phyloP scores from a whole-genome alignment of 2,113 vertebrate genomes.

The Equus przewalskii region DNA sequence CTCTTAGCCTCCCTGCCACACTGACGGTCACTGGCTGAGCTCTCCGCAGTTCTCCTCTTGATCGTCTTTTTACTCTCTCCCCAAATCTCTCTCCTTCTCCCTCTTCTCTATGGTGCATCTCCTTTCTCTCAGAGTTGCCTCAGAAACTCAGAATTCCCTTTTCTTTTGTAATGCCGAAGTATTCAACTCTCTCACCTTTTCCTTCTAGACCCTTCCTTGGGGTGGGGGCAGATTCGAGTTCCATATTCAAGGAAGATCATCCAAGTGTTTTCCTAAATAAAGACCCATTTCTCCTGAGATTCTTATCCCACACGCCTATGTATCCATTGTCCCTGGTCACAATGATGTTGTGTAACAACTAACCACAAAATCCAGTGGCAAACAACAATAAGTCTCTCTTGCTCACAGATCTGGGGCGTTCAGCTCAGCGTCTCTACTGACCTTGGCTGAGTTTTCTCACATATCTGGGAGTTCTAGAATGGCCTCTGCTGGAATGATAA shows the following conservation, averaged over 20 bases:
- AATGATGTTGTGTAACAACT: neutral
- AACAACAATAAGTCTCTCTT: neutral
- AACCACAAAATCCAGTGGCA: neutral
- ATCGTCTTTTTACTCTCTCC: neutral
- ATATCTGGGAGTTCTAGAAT: neutral
- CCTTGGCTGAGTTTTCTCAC: neutral
- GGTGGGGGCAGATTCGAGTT: neutral
- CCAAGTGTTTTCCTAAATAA: neutral
- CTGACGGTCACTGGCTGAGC: fast-evolving
- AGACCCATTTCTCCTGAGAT: neutral
- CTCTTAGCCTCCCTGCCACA: neutral
- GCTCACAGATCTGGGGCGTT: too few relatives aligned
- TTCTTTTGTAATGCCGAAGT: neutral
- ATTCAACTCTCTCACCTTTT: neutral
- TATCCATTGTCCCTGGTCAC: neutral
- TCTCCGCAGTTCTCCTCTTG: neutral
- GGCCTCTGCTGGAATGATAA: neutral
- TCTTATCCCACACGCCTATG: neutral
- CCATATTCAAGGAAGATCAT: neutral
- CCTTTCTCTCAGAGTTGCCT: neutral
- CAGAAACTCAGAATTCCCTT: neutral
- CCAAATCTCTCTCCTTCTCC: neutral
- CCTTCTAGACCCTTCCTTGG: neutral
- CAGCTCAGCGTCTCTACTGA: too few relatives aligned
- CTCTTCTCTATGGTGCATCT: neutral